A percentile compares a stretch with the other conserved stretches of the same genome.
These are phyloP conservation scores for Tenrec ecaudatus DNA, from an alignment of 2,113 vertebrate genomes.

Conservation along the genomic window DNA sequence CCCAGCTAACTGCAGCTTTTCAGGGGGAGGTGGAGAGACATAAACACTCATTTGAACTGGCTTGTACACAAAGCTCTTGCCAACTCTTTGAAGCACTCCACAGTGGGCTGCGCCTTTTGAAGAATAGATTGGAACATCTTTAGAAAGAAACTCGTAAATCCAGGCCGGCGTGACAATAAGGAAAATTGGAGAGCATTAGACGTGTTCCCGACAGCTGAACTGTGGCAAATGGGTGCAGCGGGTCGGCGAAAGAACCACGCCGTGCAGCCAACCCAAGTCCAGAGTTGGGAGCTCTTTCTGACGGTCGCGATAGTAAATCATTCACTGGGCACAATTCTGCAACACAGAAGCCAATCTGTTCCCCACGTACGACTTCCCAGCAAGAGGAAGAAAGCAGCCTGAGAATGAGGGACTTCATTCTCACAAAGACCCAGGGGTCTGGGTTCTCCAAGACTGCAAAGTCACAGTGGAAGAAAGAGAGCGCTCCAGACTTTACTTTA, in stretches of 20 bases:
- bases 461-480: neutral
- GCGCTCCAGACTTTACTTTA: neutral
- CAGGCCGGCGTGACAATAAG: constrained; percentile 71
- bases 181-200: constrained; percentile 54
- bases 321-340: neutral
- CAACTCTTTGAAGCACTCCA: constrained; percentile 74
- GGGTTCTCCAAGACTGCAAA: neutral
- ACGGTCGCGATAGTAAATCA: neutral
- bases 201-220: neutral
- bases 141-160: constrained; percentile 74
- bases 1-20: neutral
- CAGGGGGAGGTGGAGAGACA: constrained; percentile 49
- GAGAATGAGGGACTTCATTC: neutral
- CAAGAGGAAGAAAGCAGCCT: neutral
- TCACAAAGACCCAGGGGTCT: neutral
- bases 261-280: neutral
- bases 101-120: constrained; percentile 71
- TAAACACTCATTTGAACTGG: constrained; percentile 72
- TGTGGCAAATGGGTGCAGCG: rapidly evolving
- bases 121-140: constrained; percentile 76
- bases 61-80: constrained; percentile 76
- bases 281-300: neutral
- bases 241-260: neutral
- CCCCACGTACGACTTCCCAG: neutral
- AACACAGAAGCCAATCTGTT: neutral